These are phyloP conservation scores for Zaprionus davidi DNA, from an alignment of 1,140 invertebrate genomes.

Conservation along the genomic window DNA sequence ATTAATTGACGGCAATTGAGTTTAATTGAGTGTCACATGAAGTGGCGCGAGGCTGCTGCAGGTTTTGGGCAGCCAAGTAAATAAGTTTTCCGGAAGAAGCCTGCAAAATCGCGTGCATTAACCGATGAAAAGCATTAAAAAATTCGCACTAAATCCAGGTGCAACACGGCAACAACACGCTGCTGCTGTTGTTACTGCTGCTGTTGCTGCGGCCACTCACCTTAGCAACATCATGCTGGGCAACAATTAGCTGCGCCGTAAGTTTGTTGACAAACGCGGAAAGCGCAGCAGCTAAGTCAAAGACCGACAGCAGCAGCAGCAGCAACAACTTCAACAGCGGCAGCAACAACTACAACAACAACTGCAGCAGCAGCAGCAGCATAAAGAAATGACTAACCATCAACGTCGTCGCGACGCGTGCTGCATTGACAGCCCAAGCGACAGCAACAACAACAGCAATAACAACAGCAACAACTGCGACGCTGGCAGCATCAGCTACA, in stretches of 20 bases:
- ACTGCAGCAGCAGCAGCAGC: conserved; percentile 15
- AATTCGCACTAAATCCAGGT: conserved; percentile 63
- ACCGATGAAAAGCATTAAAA: conserved; percentile 59
- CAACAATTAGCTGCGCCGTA: conserved; percentile 47
- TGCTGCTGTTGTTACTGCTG: neutral
- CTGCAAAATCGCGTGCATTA: conserved; percentile 33
- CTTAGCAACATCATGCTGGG: conserved; percentile 51
- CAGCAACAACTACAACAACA: conserved; percentile 26
- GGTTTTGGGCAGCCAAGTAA: conserved; percentile 16
- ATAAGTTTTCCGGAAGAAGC: conserved; percentile 36
- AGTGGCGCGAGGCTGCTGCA: conserved; percentile 6
- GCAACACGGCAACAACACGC: conserved; percentile 45
- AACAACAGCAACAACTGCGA: conserved; percentile 6
- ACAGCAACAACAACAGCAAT: neutral
- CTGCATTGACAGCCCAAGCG: conserved; percentile 24
- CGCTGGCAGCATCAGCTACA: conserved; percentile 38
- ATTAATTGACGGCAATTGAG: conserved; percentile 77
- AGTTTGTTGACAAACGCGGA: conserved; percentile 59
- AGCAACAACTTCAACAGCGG: conserved; percentile 19
- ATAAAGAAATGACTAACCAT: conserved; percentile 39
- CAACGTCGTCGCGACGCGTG: conserved; percentile 41
- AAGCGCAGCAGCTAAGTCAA: conserved; percentile 58
- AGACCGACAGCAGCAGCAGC: conserved; percentile 53
- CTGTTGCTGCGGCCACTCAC: conserved; percentile 56
- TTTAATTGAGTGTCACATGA: conserved; percentile 70